Base-by-base conservation (phyloP, 1,140 invertebrate species). In the Drosophila bocki region DNA sequence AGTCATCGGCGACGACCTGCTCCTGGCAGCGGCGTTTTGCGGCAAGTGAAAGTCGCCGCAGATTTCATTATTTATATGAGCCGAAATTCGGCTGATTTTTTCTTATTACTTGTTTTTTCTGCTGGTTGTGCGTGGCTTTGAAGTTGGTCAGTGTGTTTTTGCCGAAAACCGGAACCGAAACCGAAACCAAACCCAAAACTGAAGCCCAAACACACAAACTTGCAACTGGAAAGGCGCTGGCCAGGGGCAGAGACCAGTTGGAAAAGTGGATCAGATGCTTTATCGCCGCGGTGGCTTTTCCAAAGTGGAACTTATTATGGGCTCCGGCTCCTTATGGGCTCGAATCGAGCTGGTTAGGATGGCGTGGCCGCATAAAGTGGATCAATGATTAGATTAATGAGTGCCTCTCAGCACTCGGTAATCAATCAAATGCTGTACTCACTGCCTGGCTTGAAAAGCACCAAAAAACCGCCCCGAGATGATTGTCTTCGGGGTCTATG, bases 341-440 rank as follows among this genome's bases (percentile, higher is more conserved):
- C 32, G 75, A 54, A 42, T 22, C 32, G 9, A 17, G 54, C 54
- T 57, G 48, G 53, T 56, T 56, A 59, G 48, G 57, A 37, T 58
- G 37, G 60, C 48, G 51, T 80, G 80, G 71, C 56, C 72, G 67
- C 76, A 83, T 75, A 81, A 85, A 90, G 74, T 84, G 85, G 84
- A 84, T 90, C 85, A 79, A 84, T 90, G 85, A 88, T 88, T 88
- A 88, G 79, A 88, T 88, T 88, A 88, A 88, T 88, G 84, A 88
- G 88, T 85, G 84, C 59, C 85, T 88, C 87, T 88, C 84, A 90
- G 85, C 85, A 71, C 58, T 75, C 59, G 68, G 67, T 84, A 86
- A 85, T 85, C 82, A 85, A 85, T 85, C 82, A 85, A 86, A 65
- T 51, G 82, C 67, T 69, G 82, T 75, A 69, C 71, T 80, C 70